Conservation (phyloP, 2,113 vertebrate genomes). For the Zosterops hypoxanthus region DNA sequence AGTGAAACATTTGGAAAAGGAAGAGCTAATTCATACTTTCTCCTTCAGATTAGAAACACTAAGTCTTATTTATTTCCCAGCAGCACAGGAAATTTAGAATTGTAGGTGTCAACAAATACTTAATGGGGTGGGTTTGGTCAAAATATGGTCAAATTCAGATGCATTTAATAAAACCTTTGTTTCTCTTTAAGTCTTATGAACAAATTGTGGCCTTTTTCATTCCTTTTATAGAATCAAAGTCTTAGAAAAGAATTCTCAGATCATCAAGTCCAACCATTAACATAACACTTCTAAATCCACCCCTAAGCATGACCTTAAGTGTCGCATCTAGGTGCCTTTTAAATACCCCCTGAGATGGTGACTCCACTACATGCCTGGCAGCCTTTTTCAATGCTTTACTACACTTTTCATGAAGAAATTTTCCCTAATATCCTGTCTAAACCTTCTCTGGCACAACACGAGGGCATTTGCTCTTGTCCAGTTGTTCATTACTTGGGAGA, state of each 20-base stretch:
- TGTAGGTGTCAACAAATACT: not conserved
- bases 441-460: not conserved
- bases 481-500: not conserved
- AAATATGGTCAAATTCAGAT: not conserved
- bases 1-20: not conserved
- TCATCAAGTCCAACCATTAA: not conserved
- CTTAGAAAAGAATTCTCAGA: not conserved
- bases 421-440: not conserved
- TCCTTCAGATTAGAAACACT: not conserved
- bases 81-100: not conserved
- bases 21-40: not conserved
- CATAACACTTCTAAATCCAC: not conserved
- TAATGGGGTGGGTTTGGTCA: not conserved
- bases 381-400: not conserved
- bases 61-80: not conserved
- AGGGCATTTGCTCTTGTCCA: not conserved
- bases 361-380: not conserved
- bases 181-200: not conserved
- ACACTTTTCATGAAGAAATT: not conserved
- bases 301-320: not conserved
- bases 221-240: not conserved
- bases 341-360: not conserved
- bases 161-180: not conserved
- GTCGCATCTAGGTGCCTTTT: not conserved
- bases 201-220: not conserved